A percentile compares a stretch with the other conserved stretches of the same genome.
Conservation (phyloP, 2,888 invertebrate genomes). For the Lapara coniferarum region DNA sequence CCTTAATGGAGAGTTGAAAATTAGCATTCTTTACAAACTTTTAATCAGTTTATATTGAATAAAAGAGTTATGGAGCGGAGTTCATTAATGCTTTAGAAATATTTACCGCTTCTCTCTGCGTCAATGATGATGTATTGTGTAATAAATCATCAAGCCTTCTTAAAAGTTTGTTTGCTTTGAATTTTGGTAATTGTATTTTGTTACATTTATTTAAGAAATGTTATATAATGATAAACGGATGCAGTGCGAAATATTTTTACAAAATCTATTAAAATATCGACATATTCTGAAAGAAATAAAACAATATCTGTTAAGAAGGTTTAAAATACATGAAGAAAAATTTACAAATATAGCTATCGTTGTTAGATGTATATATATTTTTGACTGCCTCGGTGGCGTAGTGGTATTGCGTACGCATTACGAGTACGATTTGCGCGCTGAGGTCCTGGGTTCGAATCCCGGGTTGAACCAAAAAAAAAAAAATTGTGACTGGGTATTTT, state of each 20-base stretch:
- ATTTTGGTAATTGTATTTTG: background rate
- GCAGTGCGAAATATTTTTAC: background rate
- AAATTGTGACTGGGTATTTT: too few relatives aligned
- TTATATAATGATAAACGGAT: too few relatives aligned
- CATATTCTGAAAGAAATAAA: too few relatives aligned
- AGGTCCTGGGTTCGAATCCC: too few relatives aligned
- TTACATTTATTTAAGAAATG: background rate
- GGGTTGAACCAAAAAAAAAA: too few relatives aligned
- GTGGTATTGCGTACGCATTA: too few relatives aligned
- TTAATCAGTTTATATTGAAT: constrained; percentile 39
- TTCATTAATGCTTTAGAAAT: constrained; percentile 22
- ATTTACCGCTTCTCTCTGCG: constrained; percentile 6
- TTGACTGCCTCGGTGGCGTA: too few relatives aligned
- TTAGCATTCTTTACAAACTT: constrained; percentile 21
- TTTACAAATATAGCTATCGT: too few relatives aligned
- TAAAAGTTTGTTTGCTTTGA: constrained; percentile 9
- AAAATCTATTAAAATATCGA: background rate
- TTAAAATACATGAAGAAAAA: too few relatives aligned
- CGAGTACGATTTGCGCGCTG: too few relatives aligned
- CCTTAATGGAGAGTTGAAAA: background rate
- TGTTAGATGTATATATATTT: too few relatives aligned
- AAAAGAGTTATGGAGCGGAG: constrained; percentile 25
- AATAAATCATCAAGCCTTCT: constrained; percentile 5
- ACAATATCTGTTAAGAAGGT: too few relatives aligned
- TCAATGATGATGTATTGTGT: constrained; percentile 22